A percentile compares a stretch with the other conserved stretches of the same genome.
These are phyloP conservation scores for Hydropsyche tenuis DNA, from an alignment of 1,140 invertebrate genomes.

Conservation along the genomic window DNA sequence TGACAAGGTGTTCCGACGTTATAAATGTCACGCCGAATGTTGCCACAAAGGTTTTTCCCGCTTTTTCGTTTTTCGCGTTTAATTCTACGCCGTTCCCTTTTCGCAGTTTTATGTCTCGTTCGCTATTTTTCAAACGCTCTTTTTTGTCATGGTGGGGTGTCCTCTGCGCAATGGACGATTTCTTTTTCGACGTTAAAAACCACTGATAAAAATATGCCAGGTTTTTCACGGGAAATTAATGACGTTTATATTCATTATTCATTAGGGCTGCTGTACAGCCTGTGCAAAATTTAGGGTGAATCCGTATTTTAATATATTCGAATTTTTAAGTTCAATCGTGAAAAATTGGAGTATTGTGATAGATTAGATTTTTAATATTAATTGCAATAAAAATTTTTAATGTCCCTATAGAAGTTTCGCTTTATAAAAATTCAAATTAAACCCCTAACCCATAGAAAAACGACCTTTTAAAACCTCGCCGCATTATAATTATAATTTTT, in stretches of 20 bases:
- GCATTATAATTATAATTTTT: constrained; percentile 48
- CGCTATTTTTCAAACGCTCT: constrained; percentile 47
- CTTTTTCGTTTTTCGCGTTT: constrained; percentile 16
- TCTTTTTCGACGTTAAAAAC: constrained; percentile 48
- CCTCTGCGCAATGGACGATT: neutral
- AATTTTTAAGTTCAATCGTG: too few relatives aligned
- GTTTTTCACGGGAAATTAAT: constrained; percentile 50
- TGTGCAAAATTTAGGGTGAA: neutral
- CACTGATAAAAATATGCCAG: constrained; percentile 51
- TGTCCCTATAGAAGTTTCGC: neutral
- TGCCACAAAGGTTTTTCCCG: constrained; percentile 30
- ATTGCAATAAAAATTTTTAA: neutral
- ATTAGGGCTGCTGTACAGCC: constrained; percentile 41
- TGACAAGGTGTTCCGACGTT: constrained; percentile 23
- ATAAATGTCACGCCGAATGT: constrained; percentile 38
- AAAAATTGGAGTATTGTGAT: too few relatives aligned
- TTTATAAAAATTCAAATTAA: too few relatives aligned
- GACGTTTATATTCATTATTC: constrained; percentile 51
- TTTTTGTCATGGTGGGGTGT: neutral
- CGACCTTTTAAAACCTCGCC: too few relatives aligned
- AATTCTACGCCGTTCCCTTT: neutral
- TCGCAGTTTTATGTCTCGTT: constrained; percentile 45
- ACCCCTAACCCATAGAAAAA: too few relatives aligned
- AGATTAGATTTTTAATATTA: neutral
- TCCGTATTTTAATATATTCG: too few relatives aligned